Percentiles rank a stretch among this genome's conserved stretches.
Conservation (phyloP, 37 sponge, comb jelly and placozoan genomes). For the Ephydatia muelleri region DNA sequence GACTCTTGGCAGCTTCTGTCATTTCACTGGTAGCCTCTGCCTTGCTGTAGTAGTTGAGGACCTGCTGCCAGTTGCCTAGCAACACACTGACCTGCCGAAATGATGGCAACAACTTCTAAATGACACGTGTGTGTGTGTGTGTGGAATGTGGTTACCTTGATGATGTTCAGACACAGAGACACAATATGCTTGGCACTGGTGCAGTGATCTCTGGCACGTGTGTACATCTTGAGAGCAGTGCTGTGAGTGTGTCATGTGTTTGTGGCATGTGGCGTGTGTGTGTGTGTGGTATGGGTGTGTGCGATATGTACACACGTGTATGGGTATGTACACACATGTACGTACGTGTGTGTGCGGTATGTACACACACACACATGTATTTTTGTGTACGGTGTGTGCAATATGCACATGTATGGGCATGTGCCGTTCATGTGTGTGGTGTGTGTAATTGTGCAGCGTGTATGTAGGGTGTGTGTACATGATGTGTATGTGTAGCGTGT, state of each 20-base stretch:
- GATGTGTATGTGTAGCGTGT: slow-evolving; percentile 10
- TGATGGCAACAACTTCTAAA: too few relatives aligned
- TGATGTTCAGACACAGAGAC: slow-evolving; percentile 80
- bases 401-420: neutral
- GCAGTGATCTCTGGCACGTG: slow-evolving; percentile 88
- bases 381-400: neutral
- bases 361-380: too few relatives aligned
- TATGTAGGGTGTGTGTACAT: neutral
- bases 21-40: slow-evolving; percentile 63
- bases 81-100: slow-evolving; percentile 63
- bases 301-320: too few relatives aligned
- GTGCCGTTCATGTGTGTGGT: neutral
- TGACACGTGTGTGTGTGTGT: neutral
- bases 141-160: slow-evolving; percentile 70
- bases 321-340: too few relatives aligned
- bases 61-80: slow-evolving; percentile 86
- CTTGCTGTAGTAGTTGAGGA: slow-evolving; percentile 85
- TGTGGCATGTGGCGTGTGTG: too few relatives aligned
- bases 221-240: slow-evolving; percentile 88
- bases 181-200: slow-evolving; percentile 84
- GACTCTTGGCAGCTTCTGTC: slow-evolving; percentile 32
- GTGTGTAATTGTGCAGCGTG: neutral
- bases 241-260: too few relatives aligned
- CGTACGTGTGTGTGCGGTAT: too few relatives aligned
- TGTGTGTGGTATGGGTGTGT: too few relatives aligned